phyloP scores from a whole-genome alignment of 1,140 invertebrate species.

The Lasioglossum albipes region DNA sequence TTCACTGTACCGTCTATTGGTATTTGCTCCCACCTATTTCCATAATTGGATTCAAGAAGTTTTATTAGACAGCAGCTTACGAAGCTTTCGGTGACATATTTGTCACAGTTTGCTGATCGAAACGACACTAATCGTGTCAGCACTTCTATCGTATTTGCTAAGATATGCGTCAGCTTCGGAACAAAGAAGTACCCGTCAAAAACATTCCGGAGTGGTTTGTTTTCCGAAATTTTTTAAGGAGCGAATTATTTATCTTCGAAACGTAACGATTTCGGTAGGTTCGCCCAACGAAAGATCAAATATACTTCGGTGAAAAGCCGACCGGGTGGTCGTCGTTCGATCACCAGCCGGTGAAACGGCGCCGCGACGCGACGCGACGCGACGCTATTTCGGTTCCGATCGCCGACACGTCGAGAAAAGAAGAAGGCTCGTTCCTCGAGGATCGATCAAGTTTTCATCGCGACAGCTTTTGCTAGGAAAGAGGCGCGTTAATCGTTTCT shows the following conservation, averaged over 20 bases:
- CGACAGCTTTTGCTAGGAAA: neutral
- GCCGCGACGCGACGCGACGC: constrained; percentile 11
- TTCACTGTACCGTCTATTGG: too few relatives aligned
- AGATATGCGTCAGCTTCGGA: too few relatives aligned
- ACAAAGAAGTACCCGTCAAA: too few relatives aligned
- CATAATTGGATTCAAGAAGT: too few relatives aligned
- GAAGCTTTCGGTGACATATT: too few relatives aligned
- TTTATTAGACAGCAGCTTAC: too few relatives aligned
- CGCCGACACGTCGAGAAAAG: neutral
- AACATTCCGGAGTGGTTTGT: neutral
- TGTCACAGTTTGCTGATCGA: too few relatives aligned
- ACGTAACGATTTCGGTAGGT: neutral
- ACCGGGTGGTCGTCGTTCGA: neutral
- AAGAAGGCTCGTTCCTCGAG: neutral
- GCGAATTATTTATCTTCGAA: neutral
- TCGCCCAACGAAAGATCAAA: neutral
- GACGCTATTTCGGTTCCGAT: constrained; percentile 22
- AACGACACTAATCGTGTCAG: too few relatives aligned
- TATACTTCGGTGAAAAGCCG: neutral
- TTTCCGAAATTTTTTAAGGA: neutral
- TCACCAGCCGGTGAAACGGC: neutral
- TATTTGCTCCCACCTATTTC: too few relatives aligned
- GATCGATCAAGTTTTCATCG: constrained; percentile 37
- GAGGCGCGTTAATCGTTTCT: constrained; percentile 4
- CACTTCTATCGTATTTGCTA: too few relatives aligned